These are phyloP conservation scores for Enteromius anoplus DNA, from an alignment of 2,797 vertebrate species.

Conservation along the genomic window DNA sequence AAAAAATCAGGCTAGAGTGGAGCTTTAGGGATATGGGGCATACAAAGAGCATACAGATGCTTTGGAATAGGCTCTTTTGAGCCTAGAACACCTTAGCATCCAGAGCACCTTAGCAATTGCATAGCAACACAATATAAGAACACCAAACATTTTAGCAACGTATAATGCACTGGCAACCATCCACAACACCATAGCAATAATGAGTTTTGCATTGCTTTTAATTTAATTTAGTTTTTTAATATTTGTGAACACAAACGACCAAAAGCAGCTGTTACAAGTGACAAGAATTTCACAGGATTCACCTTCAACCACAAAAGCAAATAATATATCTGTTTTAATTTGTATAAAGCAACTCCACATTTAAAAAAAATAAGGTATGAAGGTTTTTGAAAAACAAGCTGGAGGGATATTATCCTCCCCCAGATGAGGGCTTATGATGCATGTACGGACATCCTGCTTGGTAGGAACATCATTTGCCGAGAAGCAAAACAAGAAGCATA, in stretches of 20 bases:
- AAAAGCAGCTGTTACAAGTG: background rate
- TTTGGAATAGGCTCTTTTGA: too few species aligned
- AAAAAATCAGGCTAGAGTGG: background rate
- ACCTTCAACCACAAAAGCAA: background rate
- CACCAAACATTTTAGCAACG: background rate
- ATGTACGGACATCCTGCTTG: slow-evolving; percentile 34
- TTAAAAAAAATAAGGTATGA: background rate
- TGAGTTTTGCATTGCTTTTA: background rate
- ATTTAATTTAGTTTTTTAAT: background rate
- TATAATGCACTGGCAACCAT: background rate
- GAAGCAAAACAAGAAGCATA: slow-evolving; percentile 42
- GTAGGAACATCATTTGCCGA: slow-evolving; percentile 61
- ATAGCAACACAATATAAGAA: background rate
- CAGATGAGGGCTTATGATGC: slow-evolving; percentile 2
- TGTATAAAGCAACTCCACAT: background rate
- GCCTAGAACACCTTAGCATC: background rate
- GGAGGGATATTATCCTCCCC: slow-evolving; percentile 1
- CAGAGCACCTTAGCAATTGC: background rate
- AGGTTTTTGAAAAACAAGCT: slow-evolving; percentile 31
- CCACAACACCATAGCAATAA: background rate
- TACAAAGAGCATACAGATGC: background rate
- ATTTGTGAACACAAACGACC: background rate
- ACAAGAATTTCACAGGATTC: slow-evolving; percentile 14
- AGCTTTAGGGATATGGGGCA: background rate
- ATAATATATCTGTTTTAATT: background rate